Base-by-base conservation (phyloP, 2,797 vertebrate species). In the Aulostomus chinensis region DNA sequence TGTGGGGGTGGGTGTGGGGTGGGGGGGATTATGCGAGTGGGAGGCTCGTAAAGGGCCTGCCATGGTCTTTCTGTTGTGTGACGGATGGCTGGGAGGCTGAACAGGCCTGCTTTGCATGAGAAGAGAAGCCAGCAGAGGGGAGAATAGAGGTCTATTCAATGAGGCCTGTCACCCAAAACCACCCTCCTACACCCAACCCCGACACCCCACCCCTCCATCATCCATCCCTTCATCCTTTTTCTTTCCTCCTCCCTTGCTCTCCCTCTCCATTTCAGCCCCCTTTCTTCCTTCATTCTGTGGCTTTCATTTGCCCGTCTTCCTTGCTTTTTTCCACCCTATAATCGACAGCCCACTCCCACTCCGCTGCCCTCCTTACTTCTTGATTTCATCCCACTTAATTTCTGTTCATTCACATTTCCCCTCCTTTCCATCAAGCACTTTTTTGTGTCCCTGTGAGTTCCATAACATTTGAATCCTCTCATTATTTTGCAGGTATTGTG, bases 21-120 rank as follows among this genome's bases (percentile, higher is more conserved):
- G 73, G 41, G 68, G 83, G 76, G 88, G 89, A 89, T 92, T 90
- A 91, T 91, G 91, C 76, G 68, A 89, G 84, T 86, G 86, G 86
- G 88, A 83, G 89, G 85, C 89, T 91, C 85, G 88, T 91, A 91
- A 91, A 91, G 86, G 86, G 88, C 86, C 90, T 91, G 90, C 89
- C 89, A 91, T 83, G 86, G 80, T 88, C 90, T 90, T 91, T 92
- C 89, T 91, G 84, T 85, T 87, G 88, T 88, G 86, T 92, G 91
- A 92, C 89, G 89, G 90, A 92, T 92, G 89, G 88, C 88, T 87
- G 82, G 73, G 89, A 90, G 85, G 84, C 87, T 90, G 87, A 91
- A 90, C 88, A 57, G 83, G 67, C 76, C 78, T 86, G 86, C 76
- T 87, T 92, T 89, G 88, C 91, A 92, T 92, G 87, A 92, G 88